Conservation (phyloP, 2,113 vertebrate species). For the Petrocephalus microphthalmus region DNA sequence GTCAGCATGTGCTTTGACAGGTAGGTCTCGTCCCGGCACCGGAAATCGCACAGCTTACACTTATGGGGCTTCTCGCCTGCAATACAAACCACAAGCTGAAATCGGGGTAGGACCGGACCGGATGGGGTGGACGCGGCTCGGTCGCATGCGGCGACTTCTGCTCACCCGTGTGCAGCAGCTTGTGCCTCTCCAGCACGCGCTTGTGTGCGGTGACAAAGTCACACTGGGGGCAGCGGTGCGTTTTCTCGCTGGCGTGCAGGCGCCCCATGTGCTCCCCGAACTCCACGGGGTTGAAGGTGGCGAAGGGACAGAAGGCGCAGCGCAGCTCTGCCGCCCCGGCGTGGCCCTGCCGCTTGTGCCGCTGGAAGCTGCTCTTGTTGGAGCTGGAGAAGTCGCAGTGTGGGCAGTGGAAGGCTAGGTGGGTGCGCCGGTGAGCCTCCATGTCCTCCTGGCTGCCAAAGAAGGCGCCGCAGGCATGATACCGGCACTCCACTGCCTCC, state of each 20-base stretch:
- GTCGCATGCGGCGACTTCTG: too few relatives aligned
- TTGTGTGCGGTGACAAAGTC: constrained; percentile 83
- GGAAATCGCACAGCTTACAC: constrained; percentile 85
- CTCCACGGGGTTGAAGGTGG: constrained; percentile 86
- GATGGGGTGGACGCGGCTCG: not conserved
- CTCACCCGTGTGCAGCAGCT: constrained; percentile 81
- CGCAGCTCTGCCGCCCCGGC: constrained; percentile 67
- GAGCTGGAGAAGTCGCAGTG: constrained; percentile 89
- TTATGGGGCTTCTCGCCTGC: constrained; percentile 93
- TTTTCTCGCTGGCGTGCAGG: constrained; percentile 89
- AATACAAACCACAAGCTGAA: not conserved
- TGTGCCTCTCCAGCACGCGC: constrained; percentile 83
- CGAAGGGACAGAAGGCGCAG: constrained; percentile 81
- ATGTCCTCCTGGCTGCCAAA: constrained; percentile 70
- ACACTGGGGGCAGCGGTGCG: constrained; percentile 82
- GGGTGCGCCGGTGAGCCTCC: constrained; percentile 80
- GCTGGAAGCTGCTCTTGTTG: constrained; percentile 81
- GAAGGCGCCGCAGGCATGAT: constrained; percentile 76
- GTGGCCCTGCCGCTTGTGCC: constrained; percentile 84
- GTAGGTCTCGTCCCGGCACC: constrained; percentile 89
- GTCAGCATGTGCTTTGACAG: constrained; percentile 95
- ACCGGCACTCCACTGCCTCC: constrained; percentile 73
- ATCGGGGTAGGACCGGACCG: not conserved
- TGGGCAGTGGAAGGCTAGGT: constrained; percentile 88
- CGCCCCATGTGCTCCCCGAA: constrained; percentile 80